Evolutionary conservation across 2,888 invertebrate genomes (phyloP).

Genomic region (Volucella zonaria): DNA sequence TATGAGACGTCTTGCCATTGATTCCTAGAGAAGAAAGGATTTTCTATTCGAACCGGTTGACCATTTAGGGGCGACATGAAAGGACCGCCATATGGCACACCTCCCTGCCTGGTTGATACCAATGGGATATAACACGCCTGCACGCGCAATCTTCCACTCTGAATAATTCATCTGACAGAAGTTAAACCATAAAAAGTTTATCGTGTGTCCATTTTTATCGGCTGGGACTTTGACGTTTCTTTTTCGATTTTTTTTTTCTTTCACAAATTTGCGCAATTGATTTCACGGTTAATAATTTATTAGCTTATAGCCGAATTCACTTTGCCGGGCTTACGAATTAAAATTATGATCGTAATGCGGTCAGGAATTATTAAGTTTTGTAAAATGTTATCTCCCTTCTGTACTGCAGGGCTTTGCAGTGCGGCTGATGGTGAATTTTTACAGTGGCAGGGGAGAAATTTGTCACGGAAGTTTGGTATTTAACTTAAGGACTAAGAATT

Average conservation of each 20-base stretch:
- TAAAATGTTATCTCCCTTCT: background rate
- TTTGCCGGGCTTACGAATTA: constrained; percentile 2
- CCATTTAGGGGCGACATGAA: constrained; percentile 19
- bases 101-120: no score
- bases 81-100: constrained; percentile 22
- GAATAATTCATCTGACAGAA: constrained; percentile 54
- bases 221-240: background rate
- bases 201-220: constrained; percentile 3
- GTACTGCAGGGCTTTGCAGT: background rate
- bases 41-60: constrained; percentile 11
- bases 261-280: constrained; percentile 15
- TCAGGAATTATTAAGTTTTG: constrained; percentile 16
- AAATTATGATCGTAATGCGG: constrained; percentile 16
- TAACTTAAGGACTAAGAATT: constrained; percentile 8
- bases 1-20: background rate
- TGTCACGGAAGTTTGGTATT: constrained; percentile 6
- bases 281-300: constrained; percentile 44
- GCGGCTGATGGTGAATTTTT: background rate
- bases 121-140: background rate
- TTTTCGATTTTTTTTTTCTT: background rate
- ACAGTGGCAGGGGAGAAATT: background rate
- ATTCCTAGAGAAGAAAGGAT: constrained; percentile 5
- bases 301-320: constrained; percentile 41
- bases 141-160: constrained; percentile 10
- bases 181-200: constrained; percentile 26